Evolutionary conservation across 2,888 invertebrate genomes (phyloP), one percentile per base, ranked within the genome.

Genomic region (Drosophila siamana): DNA sequence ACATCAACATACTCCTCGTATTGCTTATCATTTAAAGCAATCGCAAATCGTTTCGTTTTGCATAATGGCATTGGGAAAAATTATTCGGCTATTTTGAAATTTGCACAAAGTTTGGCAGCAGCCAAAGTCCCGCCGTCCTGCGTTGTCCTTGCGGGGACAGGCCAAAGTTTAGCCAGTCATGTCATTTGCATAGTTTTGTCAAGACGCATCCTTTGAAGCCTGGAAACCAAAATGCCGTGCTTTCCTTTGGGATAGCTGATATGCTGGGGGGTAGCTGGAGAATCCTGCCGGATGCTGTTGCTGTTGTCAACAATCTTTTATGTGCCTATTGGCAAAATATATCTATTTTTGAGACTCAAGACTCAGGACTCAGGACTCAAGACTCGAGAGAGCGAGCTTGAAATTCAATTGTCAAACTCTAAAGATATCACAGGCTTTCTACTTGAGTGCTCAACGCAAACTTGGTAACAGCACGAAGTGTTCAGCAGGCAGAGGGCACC

Each of bases 1-100:
- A 54, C 61, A 72, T 66, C 83, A 87, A 41, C 5, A 41, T 16
- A 54, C 19, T 1, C 19, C n/a, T 41, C 26, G 16, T 77, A 78
- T 87, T 87, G 82, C 88, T 83, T 86, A 86, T 83, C 88, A 72
- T 77, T 88, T 88, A 83, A 80, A 86, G 78, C 72, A 88, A 84
- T 88, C 80, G 78, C 80, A 84, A 84, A 88, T 82, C 88, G 86
- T 80, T 86, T 69, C 71, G 74, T 70, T 88, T 84, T 83, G 83
- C 88, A 86, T 86, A 84, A 84, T 84, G 83, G 56, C 69, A 85
- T 69, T 78, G 71, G 61, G 59, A 62, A 74, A 77, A 69, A 69
- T 69, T 72, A 82, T 74, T 59, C 63, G 76, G 69, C 71, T 70
- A 86, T 80, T 87, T 69, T 64, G 60, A 72, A 67, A 74, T 73